Evolutionary conservation across 2,888 invertebrate genomes (phyloP).

Genomic region (Bursaphelenchus okinawaensis): DNA sequence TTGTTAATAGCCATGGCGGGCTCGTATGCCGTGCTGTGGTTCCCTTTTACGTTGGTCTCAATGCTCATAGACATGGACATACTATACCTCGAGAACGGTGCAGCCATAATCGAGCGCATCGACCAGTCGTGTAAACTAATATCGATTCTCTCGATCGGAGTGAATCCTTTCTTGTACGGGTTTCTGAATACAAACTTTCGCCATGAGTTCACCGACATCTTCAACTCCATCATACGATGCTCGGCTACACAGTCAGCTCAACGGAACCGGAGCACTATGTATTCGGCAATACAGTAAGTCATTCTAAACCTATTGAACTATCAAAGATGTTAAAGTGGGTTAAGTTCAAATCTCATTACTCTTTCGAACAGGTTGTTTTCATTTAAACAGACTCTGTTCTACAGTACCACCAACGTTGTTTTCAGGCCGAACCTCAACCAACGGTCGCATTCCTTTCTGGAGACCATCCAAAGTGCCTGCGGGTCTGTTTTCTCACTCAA

Average conservation of each 20-base stretch:
- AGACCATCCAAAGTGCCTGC: conserved; percentile 6
- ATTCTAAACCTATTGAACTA: too few species aligned
- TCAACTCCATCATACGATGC: conserved; percentile 31
- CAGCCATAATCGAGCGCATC: conserved; percentile 43
- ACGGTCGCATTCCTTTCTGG: not conserved
- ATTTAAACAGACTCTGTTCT: too few species aligned
- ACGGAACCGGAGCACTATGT: not conserved
- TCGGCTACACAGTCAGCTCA: conserved; percentile 6
- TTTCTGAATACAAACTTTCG: conserved; percentile 56
- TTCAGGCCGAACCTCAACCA: not conserved
- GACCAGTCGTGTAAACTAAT: conserved; percentile 55
- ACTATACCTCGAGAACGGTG: conserved; percentile 34
- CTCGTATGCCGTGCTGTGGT: conserved; percentile 55
- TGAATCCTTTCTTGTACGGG: conserved; percentile 57
- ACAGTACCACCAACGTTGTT: too few species aligned
- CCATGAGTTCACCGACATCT: conserved; percentile 54
- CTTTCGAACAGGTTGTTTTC: too few species aligned
- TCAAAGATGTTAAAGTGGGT: too few species aligned
- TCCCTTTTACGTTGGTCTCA: conserved; percentile 55
- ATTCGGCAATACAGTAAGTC: conserved; percentile 1
- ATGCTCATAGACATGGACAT: conserved; percentile 51
- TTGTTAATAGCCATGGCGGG: conserved; percentile 55
- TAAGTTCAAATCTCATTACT: too few species aligned
- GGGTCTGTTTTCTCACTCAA: conserved; percentile 10
- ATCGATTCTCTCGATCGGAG: conserved; percentile 54